Evolutionary conservation across 2,113 vertebrate species (phyloP).

Genomic region (Balaeniceps rex): DNA sequence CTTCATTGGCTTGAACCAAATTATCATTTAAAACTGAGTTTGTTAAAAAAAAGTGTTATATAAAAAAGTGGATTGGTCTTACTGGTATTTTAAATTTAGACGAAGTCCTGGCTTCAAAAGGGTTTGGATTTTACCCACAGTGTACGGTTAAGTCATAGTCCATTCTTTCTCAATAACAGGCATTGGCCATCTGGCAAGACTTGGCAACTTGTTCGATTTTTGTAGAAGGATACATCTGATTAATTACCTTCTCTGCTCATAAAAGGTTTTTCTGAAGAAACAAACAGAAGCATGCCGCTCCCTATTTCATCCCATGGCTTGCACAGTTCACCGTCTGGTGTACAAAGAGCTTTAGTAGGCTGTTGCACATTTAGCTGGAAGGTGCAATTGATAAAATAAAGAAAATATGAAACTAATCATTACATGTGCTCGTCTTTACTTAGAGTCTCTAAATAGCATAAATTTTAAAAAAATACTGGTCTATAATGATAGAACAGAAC

Average conservation of each 20-base stretch:
- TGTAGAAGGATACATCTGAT: neutral
- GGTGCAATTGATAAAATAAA: constrained; percentile 24
- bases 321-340: neutral
- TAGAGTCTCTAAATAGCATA: neutral
- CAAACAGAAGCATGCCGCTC: constrained; percentile 22
- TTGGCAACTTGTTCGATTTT: neutral
- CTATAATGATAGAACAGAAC: neutral
- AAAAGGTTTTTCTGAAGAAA: constrained; percentile 45
- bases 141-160: neutral
- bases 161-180: neutral
- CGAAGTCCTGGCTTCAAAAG: neutral
- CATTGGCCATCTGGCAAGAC: neutral
- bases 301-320: constrained; percentile 29
- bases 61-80: neutral
- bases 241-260: constrained; percentile 39
- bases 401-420: neutral
- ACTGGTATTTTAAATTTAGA: neutral
- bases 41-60: neutral
- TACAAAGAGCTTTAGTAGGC: constrained; percentile 8
- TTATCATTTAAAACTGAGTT: neutral
- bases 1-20: neutral
- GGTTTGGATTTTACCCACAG: neutral
- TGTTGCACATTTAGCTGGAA: constrained; percentile 18
- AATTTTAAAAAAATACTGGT: neutral
- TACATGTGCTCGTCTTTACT: neutral